A percentile compares a stretch with the other conserved stretches of the same genome.
Evolutionary conservation across 2,797 vertebrate species (phyloP).

Genomic region (Lepidocolaptes lacrymiger): DNA sequence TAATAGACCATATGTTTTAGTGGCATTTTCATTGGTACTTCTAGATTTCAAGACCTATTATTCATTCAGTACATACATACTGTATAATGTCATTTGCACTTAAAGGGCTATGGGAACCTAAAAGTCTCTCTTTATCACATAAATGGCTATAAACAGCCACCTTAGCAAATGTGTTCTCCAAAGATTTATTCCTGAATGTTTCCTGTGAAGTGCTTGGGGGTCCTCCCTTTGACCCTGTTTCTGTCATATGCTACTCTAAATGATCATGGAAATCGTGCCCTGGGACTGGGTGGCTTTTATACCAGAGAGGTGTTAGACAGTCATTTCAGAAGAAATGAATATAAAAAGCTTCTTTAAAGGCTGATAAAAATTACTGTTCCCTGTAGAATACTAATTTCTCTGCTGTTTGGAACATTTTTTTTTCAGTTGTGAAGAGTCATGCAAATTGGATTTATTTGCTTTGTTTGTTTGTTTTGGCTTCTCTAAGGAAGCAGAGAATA

Average conservation of each 20-base stretch:
- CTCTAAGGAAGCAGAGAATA: background rate
- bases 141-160: background rate
- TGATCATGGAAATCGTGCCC: background rate
- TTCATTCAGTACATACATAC: background rate
- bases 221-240: background rate
- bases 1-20: slow-evolving; percentile 3
- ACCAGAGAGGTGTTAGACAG: background rate
- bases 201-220: background rate
- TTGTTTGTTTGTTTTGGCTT: background rate
- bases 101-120: background rate
- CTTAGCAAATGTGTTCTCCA: background rate
- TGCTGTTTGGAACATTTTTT: background rate
- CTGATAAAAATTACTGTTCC: background rate
- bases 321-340: background rate
- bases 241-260: background rate
- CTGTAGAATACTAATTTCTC: background rate
- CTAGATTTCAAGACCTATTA: slow-evolving; percentile 1
- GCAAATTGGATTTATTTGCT: slow-evolving; percentile 7
- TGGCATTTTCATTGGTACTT: slow-evolving; percentile 24
- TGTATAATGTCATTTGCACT: background rate
- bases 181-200: background rate
- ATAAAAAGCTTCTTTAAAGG: background rate
- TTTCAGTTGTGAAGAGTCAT: background rate
- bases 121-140: slow-evolving; percentile 1
- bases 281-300: background rate